Evolutionary conservation across 2,113 vertebrate genomes (phyloP).

Genomic region (Nothoprocta pentlandii): DNA sequence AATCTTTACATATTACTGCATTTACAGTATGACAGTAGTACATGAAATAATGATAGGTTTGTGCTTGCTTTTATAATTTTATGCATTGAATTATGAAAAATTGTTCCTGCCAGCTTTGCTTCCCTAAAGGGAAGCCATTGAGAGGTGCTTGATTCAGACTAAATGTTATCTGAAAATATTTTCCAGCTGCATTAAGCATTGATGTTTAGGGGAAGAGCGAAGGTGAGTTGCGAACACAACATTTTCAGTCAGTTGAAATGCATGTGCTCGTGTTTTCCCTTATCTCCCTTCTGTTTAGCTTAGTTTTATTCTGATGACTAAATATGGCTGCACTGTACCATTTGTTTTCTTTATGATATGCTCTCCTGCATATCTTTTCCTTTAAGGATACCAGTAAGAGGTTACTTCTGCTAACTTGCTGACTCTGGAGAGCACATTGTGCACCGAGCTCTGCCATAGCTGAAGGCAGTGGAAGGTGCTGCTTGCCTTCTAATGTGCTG

Average conservation of each 20-base stretch:
- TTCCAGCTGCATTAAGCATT: background rate
- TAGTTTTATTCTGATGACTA: conserved; percentile 18
- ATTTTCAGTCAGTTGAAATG: background rate
- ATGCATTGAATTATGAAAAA: background rate
- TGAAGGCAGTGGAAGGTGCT: background rate
- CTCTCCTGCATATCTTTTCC: background rate
- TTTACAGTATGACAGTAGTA: background rate
- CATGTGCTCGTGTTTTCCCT: background rate
- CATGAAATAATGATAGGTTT: background rate
- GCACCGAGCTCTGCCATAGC: background rate
- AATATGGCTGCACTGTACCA: background rate
- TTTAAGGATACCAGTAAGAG: conserved; percentile 14
- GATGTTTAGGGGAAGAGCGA: background rate
- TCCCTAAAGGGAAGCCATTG: background rate
- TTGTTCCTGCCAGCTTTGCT: background rate
- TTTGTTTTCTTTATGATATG: conserved; percentile 40
- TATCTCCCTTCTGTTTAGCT: conserved; percentile 25
- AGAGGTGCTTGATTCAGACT: background rate
- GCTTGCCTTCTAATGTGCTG: background rate
- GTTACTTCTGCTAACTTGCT: background rate
- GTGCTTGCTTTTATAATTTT: background rate
- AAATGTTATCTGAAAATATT: background rate
- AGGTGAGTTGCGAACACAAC: background rate
- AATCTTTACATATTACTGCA: background rate
- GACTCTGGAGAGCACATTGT: background rate